Percentiles rank a stretch among this genome's conserved stretches.
These are phyloP conservation scores for Ochropacha duplaris DNA, from an alignment of 2,888 invertebrate genomes.

Conservation along the genomic window DNA sequence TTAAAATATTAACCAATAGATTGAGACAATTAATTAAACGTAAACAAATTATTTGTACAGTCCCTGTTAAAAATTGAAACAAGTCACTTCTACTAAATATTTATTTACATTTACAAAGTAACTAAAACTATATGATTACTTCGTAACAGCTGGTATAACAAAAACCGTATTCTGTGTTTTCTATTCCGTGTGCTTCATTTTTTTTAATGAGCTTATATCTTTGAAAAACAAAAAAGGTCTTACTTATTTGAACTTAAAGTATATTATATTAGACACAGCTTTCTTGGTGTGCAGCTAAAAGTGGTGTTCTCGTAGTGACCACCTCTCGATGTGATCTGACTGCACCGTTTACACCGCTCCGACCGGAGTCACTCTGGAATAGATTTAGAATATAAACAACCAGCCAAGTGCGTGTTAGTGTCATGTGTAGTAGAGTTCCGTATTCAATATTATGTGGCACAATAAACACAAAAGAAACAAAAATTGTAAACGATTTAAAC, in stretches of 20 bases:
- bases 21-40: not conserved
- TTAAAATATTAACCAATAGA: not conserved
- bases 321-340: conserved; percentile 78
- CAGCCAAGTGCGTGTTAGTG: too few species aligned
- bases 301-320: conserved; percentile 87
- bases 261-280: conserved; percentile 82
- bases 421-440: too few species aligned
- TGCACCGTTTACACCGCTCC: conserved; percentile 55
- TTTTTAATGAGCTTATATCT: too few species aligned
- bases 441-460: too few species aligned
- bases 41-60: not conserved
- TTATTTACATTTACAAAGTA: too few species aligned
- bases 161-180: too few species aligned
- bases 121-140: too few species aligned
- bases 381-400: conserved; percentile 7
- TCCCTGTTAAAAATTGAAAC: not conserved
- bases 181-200: too few species aligned
- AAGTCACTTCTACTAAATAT: too few species aligned
- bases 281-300: conserved; percentile 86
- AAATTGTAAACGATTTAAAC: too few species aligned
- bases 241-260: conserved; percentile 9
- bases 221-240: not conserved
- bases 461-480: too few species aligned
- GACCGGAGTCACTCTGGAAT: conserved; percentile 65
- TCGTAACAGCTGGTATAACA: too few species aligned